Percentiles rank a stretch among this genome's conserved stretches.
phyloP scores from a whole-genome alignment of 1,140 invertebrate genomes.

The Drosophila pseudoananassae region DNA sequence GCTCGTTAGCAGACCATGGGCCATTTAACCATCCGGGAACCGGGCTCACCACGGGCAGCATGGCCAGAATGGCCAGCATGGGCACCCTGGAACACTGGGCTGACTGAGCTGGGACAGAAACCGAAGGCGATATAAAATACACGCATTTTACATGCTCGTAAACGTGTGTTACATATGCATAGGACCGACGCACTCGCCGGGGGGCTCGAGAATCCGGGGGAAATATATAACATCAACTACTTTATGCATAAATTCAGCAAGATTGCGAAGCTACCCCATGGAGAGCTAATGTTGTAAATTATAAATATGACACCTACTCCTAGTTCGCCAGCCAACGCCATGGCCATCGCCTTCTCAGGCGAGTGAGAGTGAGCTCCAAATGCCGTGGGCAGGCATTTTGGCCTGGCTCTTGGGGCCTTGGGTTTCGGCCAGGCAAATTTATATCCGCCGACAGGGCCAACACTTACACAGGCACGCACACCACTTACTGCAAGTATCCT shows the following conservation, averaged over 20 bases:
- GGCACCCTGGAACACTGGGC: conserved; percentile 10
- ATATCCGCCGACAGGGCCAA: conserved; percentile 40
- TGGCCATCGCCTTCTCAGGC: no score
- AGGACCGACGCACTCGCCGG: conserved; percentile 45
- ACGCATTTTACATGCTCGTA: conserved; percentile 81
- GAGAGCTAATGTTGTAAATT: conserved; percentile 82
- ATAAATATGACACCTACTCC: conserved; percentile 83
- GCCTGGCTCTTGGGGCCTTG: conserved; percentile 11
- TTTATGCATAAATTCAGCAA: conserved; percentile 81
- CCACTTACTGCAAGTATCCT: conserved; percentile 51
- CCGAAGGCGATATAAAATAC: conserved; percentile 74
- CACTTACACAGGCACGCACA: conserved; percentile 13
- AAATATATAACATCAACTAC: conserved; percentile 81
- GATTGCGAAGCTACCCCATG: conserved; percentile 81
- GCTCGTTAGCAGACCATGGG: conserved; percentile 58
- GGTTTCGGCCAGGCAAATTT: conserved; percentile 54
- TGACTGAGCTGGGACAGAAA: conserved; percentile 33
- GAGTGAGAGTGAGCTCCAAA: conserved; percentile 30
- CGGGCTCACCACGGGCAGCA: conserved; percentile 37
- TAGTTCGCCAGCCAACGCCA: conserved; percentile 30
- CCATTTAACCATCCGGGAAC: conserved; percentile 63
- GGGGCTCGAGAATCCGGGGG: conserved; percentile 34
- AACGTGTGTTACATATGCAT: conserved; percentile 80
- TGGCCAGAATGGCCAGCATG: not conserved
- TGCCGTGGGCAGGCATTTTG: conserved; percentile 61